Base-by-base conservation (phyloP, 2,113 vertebrate genomes). In the Thomomys bottae region DNA sequence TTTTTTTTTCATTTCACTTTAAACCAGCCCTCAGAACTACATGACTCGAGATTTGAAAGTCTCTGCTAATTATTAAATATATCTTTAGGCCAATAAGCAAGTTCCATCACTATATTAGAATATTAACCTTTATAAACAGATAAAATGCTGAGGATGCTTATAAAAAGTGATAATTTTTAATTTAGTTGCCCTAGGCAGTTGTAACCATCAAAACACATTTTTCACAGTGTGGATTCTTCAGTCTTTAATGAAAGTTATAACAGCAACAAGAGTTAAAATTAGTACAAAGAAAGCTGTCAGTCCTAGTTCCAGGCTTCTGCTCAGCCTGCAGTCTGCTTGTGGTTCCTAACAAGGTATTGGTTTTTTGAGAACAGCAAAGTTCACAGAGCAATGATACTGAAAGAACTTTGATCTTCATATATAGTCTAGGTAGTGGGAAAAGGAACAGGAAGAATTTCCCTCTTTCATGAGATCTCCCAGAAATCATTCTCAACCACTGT, bases 161-260 rank as follows among this genome's bases (percentile, higher is more conserved):
- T 54, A 76, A 80, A 78, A 82, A 66, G 2, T 6, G 5, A 75
- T 42, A 9, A 71, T 75, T 89, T 87, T 66, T 34, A 70, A 88
- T 59, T 63, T 49, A 92, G 36, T 68, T n/a, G 85, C 32, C 20
- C 34, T 85, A 70, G 38, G 23, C n/a, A 68, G 75, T 88, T 63
- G 80, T 7, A 80, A 24, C 80, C 11, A 87, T 91, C 79, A 87
- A 79, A 73, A 71, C 26, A 24, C n/a, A 87, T 84, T 64, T 84
- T 28, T 61, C 42, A 70, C 66, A 66, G 36, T 66, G 36, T 84
- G 28, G 26, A 73, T 82, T 67, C 21, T 63, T 64, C 24, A 85
- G 66, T 82, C 45, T 70, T 85, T 78, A 89, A 83, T 49, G 83
- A 84, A 79, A 30, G 17, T 18, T 23, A n/a, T 15, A 23, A 49